These are phyloP conservation scores for Drosophila mulleri DNA, from an alignment of 2,888 invertebrate genomes.

Conservation along the genomic window DNA sequence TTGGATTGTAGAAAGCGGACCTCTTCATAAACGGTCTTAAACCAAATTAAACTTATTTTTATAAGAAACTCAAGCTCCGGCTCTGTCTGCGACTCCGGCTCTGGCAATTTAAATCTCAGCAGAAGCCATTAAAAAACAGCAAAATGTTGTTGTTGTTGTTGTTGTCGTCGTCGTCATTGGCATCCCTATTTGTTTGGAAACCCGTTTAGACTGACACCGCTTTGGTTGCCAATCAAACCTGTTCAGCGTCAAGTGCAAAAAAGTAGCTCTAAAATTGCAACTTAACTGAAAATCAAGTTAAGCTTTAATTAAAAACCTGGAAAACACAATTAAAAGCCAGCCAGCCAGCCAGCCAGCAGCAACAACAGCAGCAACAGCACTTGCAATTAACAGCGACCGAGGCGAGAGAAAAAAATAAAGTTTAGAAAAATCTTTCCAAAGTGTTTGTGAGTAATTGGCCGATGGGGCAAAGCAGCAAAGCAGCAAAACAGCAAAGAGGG, in stretches of 20 bases:
- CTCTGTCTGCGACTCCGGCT: neutral
- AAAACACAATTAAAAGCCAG: slow-evolving; percentile 71
- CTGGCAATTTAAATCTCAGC: slow-evolving; percentile 25
- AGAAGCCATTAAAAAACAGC: slow-evolving; percentile 12
- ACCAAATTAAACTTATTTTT: slow-evolving; percentile 5
- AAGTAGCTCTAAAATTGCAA: slow-evolving; percentile 72
- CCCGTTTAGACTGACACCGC: slow-evolving; percentile 61
- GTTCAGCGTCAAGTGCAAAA: slow-evolving; percentile 74
- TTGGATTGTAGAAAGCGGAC: neutral
- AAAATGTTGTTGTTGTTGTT: slow-evolving; percentile 25
- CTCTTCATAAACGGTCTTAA: neutral
- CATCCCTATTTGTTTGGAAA: slow-evolving; percentile 71
- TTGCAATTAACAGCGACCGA: slow-evolving; percentile 69
- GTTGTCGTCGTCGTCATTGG: slow-evolving; percentile 45
- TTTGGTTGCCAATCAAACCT: slow-evolving; percentile 72
- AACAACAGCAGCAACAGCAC: slow-evolving; percentile 42
- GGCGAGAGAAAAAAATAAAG: slow-evolving; percentile 57
- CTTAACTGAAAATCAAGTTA: slow-evolving; percentile 78
- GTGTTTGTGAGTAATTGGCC: slow-evolving; percentile 67
- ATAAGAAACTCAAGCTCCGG: slow-evolving; percentile 3
- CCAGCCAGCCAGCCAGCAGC: slow-evolving; percentile 42
- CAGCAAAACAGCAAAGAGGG: slow-evolving; percentile 19
- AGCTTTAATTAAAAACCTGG: slow-evolving; percentile 80
- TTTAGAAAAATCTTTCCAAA: slow-evolving; percentile 76
- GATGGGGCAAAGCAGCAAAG: slow-evolving; percentile 19